These are phyloP conservation scores for Philhelius pedissequus DNA, from an alignment of 2,888 invertebrate genomes.

Conservation along the genomic window DNA sequence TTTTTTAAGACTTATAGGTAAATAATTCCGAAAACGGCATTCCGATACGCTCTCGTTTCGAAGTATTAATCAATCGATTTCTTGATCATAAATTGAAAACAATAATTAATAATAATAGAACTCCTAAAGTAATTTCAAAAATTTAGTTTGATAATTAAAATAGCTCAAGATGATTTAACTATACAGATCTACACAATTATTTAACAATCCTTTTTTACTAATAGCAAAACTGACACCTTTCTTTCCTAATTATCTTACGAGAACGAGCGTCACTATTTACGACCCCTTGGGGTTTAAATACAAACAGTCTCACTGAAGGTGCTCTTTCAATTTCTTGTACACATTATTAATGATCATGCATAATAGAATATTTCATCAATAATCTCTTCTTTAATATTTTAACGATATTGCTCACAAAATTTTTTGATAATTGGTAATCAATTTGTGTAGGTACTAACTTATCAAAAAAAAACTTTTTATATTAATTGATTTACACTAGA, in stretches of 20 bases:
- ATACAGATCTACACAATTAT: too few relatives aligned
- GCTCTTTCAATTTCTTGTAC: conserved; percentile 3
- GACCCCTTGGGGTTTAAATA: conserved; percentile 40
- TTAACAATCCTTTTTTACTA: too few relatives aligned
- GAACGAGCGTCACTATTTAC: too few relatives aligned
- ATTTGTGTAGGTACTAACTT: conserved; percentile 39
- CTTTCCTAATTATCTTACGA: not conserved
- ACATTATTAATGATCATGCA: conserved; percentile 53
- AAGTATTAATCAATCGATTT: too few relatives aligned
- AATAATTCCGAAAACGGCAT: too few relatives aligned
- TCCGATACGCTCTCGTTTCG: too few relatives aligned
- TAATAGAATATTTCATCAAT: conserved; percentile 27
- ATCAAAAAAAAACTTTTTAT: not conserved
- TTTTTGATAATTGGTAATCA: conserved; percentile 36
- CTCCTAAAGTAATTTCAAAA: too few relatives aligned
- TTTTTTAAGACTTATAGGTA: too few relatives aligned
- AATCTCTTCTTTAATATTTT: not conserved
- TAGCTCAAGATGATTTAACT: too few relatives aligned
- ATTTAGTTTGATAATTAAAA: too few relatives aligned
- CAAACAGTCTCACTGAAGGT: conserved; percentile 32
- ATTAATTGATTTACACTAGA: conserved; percentile 50
- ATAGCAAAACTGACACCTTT: not conserved
- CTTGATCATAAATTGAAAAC: too few relatives aligned
- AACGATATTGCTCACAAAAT: not conserved
- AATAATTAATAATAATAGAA: too few relatives aligned